Evolutionary conservation across 2,113 vertebrate species (phyloP), one percentile per base, ranked within the genome.

Genomic region (Tragelaphus scriptus): DNA sequence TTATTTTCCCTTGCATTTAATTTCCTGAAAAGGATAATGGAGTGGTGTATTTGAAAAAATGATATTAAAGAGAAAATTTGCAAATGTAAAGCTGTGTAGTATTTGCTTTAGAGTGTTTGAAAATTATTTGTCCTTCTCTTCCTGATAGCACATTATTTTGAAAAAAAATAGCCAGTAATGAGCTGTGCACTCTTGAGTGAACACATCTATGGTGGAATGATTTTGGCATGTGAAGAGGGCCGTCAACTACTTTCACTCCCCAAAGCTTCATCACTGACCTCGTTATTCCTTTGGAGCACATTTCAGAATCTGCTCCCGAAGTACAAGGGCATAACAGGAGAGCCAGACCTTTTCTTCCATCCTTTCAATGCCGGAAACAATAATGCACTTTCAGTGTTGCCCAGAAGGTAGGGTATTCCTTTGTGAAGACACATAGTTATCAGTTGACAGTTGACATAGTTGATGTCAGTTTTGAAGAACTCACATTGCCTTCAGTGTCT

Each of bases 101-200:
- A 75, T 96, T 92, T 93, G 12, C 63, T 90, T 51, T 25, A 53
- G 19, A 36, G 2, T 30, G 93, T 86, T 79, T 96, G n/a, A 94
- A 86, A 96, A 86, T 89, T 82, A 89, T 88, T 88, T 96, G 12
- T 93, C 25, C 12, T 93, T 94, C 25, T 94, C 23, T 63, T 71
- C 36, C 44, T 97, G 90, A 58, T 17, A 95, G 36, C 30, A 68
- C 17, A 0, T 84, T 61, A 58, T 92, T 94, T 87, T 51, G 89
- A 93, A 88, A 95, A 95, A 75, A 95, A 65, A 90, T 7, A 63
- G 93, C 86, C 61, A 96, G 44, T 63, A 90, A 65, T 58, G 61
- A 86, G 7, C 32, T 25, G 79, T 77, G 25, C 25, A 59, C 59
- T 88, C 40, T 44, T 58, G 87, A 95, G 68, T 63, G 79, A 85